Percentiles rank a stretch among this genome's conserved stretches.
phyloP scores from a whole-genome alignment of 2,888 invertebrate species.

The Netelia virgata region DNA sequence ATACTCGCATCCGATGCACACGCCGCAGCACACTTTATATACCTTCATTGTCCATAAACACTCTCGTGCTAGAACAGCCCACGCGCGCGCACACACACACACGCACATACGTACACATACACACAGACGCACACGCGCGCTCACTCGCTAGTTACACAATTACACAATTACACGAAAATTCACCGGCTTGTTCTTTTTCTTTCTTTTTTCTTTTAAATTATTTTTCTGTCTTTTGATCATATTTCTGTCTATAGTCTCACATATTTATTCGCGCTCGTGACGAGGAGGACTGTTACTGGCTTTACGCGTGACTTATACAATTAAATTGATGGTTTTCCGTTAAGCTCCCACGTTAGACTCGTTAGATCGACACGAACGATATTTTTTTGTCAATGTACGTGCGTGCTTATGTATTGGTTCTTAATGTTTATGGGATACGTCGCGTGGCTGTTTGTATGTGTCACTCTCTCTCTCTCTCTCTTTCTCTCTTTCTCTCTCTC shows the following conservation, averaged over 20 bases:
- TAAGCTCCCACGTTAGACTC: slow-evolving; percentile 11
- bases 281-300: slow-evolving; percentile 79
- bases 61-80: slow-evolving; percentile 18
- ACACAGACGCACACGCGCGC: slow-evolving; percentile 53
- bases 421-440: slow-evolving; percentile 16
- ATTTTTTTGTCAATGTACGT: slow-evolving; percentile 15
- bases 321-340: slow-evolving; percentile 76
- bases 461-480: slow-evolving; percentile 42
- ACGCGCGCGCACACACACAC: slow-evolving; percentile 2
- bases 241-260: slow-evolving; percentile 40
- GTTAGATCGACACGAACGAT: slow-evolving; percentile 16
- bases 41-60: slow-evolving; percentile 62
- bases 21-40: slow-evolving; percentile 16
- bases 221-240: slow-evolving; percentile 25
- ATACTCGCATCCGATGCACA: slow-evolving; percentile 71
- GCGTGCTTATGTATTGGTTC: slow-evolving; percentile 6
- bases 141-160: slow-evolving; percentile 31
- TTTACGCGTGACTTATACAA: slow-evolving; percentile 79
- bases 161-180: slow-evolving; percentile 49
- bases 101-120: slow-evolving; percentile 20
- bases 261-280: slow-evolving; percentile 70
- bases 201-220: background rate
- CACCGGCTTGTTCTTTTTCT: slow-evolving; percentile 32
- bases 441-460: slow-evolving; percentile 12
- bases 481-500: too few relatives aligned